phyloP scores from a whole-genome alignment of 1,140 invertebrate species.

The Hydropsyche tenuis region DNA sequence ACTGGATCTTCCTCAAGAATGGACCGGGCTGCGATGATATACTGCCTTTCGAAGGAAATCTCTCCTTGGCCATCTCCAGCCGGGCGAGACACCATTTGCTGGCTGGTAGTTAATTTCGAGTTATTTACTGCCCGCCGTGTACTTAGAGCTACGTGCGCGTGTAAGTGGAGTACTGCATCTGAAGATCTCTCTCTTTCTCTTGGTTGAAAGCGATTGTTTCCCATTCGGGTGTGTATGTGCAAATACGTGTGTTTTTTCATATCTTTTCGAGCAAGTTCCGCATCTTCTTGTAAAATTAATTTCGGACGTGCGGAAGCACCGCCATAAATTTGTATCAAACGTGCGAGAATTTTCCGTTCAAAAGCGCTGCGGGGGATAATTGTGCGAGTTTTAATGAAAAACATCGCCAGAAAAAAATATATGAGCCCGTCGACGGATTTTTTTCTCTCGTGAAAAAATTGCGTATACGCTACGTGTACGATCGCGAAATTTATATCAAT shows the following conservation, averaged over 20 bases:
- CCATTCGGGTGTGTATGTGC: background rate
- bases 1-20: background rate
- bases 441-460: no score
- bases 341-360: constrained; percentile 27
- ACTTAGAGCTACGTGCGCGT: background rate
- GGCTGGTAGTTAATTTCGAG: constrained; percentile 40
- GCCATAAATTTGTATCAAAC: constrained; percentile 27
- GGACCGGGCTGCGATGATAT: constrained; percentile 26
- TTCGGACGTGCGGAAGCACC: constrained; percentile 27
- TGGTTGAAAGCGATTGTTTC: background rate
- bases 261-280: background rate
- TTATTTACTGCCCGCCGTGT: constrained; percentile 33
- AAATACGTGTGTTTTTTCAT: background rate
- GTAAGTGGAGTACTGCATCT: background rate
- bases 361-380: constrained; percentile 23
- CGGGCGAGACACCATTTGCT: constrained; percentile 24
- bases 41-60: constrained; percentile 42
- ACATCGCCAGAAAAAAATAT: constrained; percentile 9
- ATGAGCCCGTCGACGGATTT: background rate
- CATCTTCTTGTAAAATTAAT: constrained; percentile 29
- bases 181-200: background rate
- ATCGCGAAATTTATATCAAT: no score
- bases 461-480: no score
- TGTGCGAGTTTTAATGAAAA: constrained; percentile 26
- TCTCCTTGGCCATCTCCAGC: constrained; percentile 12